Conservation (phyloP, 92 coral and sea anemone species). For the Ricordea florida region DNA sequence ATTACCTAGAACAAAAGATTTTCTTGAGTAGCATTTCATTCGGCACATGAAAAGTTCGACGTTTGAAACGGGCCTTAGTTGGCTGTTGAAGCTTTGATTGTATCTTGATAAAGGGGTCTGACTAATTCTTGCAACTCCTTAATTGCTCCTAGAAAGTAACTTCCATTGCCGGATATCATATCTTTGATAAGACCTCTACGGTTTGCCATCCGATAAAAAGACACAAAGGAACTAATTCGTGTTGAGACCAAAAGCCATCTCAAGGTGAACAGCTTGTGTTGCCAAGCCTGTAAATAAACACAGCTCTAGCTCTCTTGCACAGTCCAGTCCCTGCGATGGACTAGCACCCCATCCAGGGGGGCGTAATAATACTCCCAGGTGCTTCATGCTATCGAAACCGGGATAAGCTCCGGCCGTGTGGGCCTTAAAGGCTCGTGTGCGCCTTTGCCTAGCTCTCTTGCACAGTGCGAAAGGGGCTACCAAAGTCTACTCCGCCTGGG, state of each 20-base stretch:
- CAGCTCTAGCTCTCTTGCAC: too few species aligned
- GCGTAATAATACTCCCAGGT: too few species aligned
- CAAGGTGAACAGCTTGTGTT: constrained; percentile 4
- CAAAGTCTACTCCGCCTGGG: background rate
- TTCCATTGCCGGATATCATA: too few species aligned
- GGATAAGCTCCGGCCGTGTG: too few species aligned
- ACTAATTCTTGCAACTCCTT: constrained; percentile 12
- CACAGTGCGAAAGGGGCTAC: background rate
- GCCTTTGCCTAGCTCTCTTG: background rate
- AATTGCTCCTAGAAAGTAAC: background rate
- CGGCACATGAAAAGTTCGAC: background rate
- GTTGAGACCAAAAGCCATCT: constrained; percentile 22
- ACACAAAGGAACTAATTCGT: background rate
- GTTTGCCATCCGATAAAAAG: constrained; percentile 1
- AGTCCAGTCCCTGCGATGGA: too few species aligned
- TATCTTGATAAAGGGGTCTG: too few species aligned
- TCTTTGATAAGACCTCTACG: constrained; percentile 6
- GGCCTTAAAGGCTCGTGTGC: too few species aligned
- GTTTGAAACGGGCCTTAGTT: constrained; percentile 1
- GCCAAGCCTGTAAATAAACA: constrained; percentile 13
- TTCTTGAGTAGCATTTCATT: too few species aligned
- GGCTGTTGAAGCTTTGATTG: too few species aligned
- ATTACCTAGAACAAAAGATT: too few species aligned
- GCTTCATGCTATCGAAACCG: too few species aligned
- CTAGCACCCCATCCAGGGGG: too few species aligned